Evolutionary conservation across 2,113 vertebrate genomes (phyloP).

Genomic region (Caloenas nicobarica): DNA sequence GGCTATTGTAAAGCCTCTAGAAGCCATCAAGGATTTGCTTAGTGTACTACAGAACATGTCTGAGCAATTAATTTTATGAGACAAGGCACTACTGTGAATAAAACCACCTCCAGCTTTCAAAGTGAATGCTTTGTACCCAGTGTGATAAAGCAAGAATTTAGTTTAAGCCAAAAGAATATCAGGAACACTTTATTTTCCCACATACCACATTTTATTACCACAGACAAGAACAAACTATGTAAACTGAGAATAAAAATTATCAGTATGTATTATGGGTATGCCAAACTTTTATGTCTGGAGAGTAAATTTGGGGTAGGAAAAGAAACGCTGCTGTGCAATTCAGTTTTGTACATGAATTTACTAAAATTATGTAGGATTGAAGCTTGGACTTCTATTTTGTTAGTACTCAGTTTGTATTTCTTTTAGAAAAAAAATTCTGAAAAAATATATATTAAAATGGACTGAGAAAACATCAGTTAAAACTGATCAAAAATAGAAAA

Average conservation of each 20-base stretch:
- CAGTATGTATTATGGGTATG: fast-evolving
- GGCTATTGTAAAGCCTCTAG: slow-evolving; percentile 18
- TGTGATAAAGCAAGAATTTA: slow-evolving; percentile 4
- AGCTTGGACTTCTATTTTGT: background rate
- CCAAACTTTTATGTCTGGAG: background rate
- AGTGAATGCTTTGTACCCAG: background rate
- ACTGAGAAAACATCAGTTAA: background rate
- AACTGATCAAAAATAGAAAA: background rate
- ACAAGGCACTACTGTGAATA: slow-evolving; percentile 47
- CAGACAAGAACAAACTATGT: background rate
- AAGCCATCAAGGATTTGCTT: slow-evolving; percentile 55
- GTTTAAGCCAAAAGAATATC: background rate
- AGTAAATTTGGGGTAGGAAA: background rate
- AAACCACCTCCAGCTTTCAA: slow-evolving; percentile 29
- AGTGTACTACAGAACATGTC: slow-evolving; percentile 29
- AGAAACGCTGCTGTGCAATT: background rate
- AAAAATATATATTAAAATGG: background rate
- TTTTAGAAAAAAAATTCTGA: background rate
- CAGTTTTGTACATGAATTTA: background rate
- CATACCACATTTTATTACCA: background rate
- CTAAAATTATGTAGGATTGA: background rate
- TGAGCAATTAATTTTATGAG: slow-evolving; percentile 58
- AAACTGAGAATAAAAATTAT: background rate
- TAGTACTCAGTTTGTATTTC: background rate
- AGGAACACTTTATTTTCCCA: background rate